Percentiles rank a stretch among this genome's conserved stretches.
Conservation (phyloP, 2,797 vertebrate genomes). For the Sardinella longiceps region DNA sequence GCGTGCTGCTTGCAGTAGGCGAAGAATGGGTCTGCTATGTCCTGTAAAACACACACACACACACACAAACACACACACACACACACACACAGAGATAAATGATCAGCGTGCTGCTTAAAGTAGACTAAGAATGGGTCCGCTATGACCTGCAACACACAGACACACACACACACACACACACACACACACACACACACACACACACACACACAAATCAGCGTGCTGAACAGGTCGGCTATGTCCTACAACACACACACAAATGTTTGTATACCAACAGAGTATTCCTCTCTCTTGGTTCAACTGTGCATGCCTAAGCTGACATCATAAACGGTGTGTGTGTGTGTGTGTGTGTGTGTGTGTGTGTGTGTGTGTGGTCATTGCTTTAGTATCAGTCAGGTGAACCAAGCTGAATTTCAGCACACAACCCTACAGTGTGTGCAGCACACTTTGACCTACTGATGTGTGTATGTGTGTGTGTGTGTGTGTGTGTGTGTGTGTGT, state of each 20-base stretch:
- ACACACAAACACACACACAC: too few relatives aligned
- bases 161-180: conserved; percentile 31
- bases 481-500: background rate
- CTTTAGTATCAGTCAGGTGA: background rate
- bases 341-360: too few relatives aligned
- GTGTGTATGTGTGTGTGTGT: background rate
- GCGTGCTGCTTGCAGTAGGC: conserved; percentile 99
- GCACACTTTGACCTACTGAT: background rate
- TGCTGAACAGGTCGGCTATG: too few relatives aligned
- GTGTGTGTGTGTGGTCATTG: too few relatives aligned
- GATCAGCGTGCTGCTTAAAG: too few relatives aligned
- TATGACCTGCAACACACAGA: too few relatives aligned
- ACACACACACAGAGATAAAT: too few relatives aligned
- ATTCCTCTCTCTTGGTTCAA: too few relatives aligned
- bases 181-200: conserved; percentile 1
- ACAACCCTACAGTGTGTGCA: background rate
- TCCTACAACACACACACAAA: background rate
- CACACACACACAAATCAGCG: background rate
- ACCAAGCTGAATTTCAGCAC: background rate
- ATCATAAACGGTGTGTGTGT: background rate
- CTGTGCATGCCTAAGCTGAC: too few relatives aligned
- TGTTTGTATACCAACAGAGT: background rate
- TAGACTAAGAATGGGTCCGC: too few relatives aligned
- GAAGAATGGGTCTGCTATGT: too few relatives aligned
- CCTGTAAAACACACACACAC: too few relatives aligned